Conservation (phyloP, 2,113 vertebrate genomes). For the Dolichallabes microphthalmus region DNA sequence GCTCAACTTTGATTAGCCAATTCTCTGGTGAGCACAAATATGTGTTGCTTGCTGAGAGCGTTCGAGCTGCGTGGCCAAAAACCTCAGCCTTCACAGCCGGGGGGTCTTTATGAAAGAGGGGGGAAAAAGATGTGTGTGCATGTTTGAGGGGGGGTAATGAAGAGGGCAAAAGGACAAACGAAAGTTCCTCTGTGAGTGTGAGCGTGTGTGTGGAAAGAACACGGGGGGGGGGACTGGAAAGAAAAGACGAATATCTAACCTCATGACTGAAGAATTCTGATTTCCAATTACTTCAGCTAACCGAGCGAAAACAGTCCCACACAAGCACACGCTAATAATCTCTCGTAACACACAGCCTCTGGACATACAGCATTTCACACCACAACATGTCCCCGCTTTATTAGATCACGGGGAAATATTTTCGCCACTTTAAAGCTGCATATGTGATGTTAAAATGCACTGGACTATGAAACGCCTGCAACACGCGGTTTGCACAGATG, state of each 20-base stretch:
- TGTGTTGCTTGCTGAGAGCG: constrained; percentile 52
- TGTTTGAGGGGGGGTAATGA: constrained; percentile 29
- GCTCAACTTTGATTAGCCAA: constrained; percentile 56
- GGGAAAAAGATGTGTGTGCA: neutral
- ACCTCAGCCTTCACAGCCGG: constrained; percentile 55
- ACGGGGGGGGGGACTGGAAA: neutral
- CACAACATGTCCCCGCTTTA: neutral
- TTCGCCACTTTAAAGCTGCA: neutral
- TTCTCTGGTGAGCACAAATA: constrained; percentile 54
- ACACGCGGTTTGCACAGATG: constrained; percentile 64
- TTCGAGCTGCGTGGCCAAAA: constrained; percentile 50
- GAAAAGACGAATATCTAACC: constrained; percentile 37
- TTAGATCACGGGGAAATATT: neutral
- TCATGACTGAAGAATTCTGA: constrained; percentile 68
- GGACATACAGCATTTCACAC: neutral
- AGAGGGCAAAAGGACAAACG: constrained; percentile 53
- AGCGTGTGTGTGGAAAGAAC: neutral
- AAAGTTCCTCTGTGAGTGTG: constrained; percentile 12
- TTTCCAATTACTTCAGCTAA: constrained; percentile 62
- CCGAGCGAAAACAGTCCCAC: constrained; percentile 44
- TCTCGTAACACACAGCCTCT: neutral
- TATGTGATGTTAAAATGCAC: constrained; percentile 16
- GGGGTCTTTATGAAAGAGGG: constrained; percentile 52
- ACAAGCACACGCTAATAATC: constrained; percentile 25
- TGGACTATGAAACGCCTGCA: constrained; percentile 25